phyloP scores from a whole-genome alignment of 2,797 vertebrate genomes.

The Coregonus sp. region DNA sequence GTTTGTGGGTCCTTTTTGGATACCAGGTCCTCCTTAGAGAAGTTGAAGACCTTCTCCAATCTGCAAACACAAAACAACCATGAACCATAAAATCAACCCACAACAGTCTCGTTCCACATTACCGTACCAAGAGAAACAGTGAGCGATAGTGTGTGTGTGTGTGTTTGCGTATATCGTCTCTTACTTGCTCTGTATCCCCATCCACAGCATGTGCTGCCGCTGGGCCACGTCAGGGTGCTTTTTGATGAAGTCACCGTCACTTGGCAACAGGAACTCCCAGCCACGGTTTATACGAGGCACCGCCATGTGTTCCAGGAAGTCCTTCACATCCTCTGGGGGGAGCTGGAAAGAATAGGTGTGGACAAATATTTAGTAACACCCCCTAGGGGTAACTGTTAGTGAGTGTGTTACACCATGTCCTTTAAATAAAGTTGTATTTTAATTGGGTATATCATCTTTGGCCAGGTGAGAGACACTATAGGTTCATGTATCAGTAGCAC shows the following conservation, averaged over 20 bases:
- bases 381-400: background rate
- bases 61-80: slow-evolving; percentile 66
- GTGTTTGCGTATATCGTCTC: slow-evolving; percentile 15
- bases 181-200: slow-evolving; percentile 97
- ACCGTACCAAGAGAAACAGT: background rate
- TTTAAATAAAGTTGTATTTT: no score
- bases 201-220: slow-evolving; percentile 97
- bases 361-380: slow-evolving; percentile 19
- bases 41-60: slow-evolving; percentile 94
- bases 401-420: no score
- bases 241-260: slow-evolving; percentile 88
- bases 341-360: slow-evolving; percentile 75
- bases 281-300: slow-evolving; percentile 89
- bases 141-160: background rate
- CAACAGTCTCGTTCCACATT: background rate
- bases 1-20: slow-evolving; percentile 83
- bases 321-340: slow-evolving; percentile 96
- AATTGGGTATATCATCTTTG: no score
- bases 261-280: slow-evolving; percentile 94
- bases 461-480: background rate
- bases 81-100: background rate
- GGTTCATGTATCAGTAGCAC: background rate
- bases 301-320: slow-evolving; percentile 96
- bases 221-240: slow-evolving; percentile 96
- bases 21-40: slow-evolving; percentile 87